Evolutionary conservation across 2,113 vertebrate species (phyloP).

Genomic region (Otocyon megalotis): DNA sequence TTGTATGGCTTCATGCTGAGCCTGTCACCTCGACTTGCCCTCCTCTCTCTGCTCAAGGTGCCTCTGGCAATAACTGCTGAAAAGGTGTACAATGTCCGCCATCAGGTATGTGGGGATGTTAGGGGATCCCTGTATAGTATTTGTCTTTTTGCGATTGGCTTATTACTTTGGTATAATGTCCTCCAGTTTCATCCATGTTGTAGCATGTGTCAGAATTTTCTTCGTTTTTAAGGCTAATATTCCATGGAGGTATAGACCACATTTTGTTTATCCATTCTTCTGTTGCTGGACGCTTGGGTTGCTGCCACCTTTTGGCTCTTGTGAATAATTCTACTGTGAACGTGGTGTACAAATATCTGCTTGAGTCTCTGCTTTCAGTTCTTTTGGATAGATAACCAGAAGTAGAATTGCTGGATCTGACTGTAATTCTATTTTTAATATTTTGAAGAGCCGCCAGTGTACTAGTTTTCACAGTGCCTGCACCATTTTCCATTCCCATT

Average conservation of each 20-base stretch:
- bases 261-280: neutral
- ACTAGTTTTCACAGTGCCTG: neutral
- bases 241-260: neutral
- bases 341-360: neutral
- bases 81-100: slow-evolving; percentile 87
- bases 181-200: neutral
- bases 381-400: neutral
- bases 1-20: slow-evolving; percentile 89
- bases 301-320: neutral
- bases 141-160: neutral
- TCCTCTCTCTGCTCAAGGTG: slow-evolving; percentile 88
- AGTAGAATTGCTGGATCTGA: neutral
- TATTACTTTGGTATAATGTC: neutral
- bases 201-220: neutral
- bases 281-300: neutral
- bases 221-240: neutral
- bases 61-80: slow-evolving; percentile 85
- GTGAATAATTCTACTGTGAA: neutral
- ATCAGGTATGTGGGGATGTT: slow-evolving; percentile 83
- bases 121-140: neutral
- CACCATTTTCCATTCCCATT: neutral
- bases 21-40: slow-evolving; percentile 90
- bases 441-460: neutral
- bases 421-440: neutral
- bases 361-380: neutral